These are phyloP conservation scores for Macquaria ambigua DNA, from an alignment of 2,113 vertebrate species.

Conservation along the genomic window DNA sequence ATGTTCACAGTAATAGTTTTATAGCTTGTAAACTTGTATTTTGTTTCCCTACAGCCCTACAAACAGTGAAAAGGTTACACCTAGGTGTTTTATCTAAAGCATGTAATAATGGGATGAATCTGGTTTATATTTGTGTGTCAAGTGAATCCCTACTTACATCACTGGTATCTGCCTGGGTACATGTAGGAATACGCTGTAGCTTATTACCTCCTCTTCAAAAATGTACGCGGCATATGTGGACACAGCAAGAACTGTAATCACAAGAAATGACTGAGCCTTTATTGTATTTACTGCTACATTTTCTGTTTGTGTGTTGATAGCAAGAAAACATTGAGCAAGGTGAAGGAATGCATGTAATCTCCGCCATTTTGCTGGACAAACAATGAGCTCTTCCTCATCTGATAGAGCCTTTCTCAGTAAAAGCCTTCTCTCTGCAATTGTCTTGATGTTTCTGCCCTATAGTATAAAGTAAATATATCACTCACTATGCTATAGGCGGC, in stretches of 20 bases:
- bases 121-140: not conserved
- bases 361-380: not conserved
- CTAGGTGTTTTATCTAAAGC: not conserved
- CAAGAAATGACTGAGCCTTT: not conserved
- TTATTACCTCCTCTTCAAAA: not conserved
- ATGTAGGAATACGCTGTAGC: not conserved
- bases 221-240: not conserved
- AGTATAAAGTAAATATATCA: not conserved
- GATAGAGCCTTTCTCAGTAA: not conserved
- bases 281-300: conserved; percentile 5
- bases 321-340: not conserved
- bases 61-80: not conserved
- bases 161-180: not conserved
- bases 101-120: not conserved
- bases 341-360: not conserved
- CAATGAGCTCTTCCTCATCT: conserved; percentile 8
- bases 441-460: not conserved
- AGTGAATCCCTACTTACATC: not conserved
- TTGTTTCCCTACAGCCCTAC: not conserved
- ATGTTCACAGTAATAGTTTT: not conserved
- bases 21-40: not conserved
- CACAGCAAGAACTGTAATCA: not conserved
- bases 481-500: not conserved
- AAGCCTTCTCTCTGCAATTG: not conserved
- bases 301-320: not conserved